Conservation (phyloP, 2,797 vertebrate species). For the Scleropages formosus region DNA sequence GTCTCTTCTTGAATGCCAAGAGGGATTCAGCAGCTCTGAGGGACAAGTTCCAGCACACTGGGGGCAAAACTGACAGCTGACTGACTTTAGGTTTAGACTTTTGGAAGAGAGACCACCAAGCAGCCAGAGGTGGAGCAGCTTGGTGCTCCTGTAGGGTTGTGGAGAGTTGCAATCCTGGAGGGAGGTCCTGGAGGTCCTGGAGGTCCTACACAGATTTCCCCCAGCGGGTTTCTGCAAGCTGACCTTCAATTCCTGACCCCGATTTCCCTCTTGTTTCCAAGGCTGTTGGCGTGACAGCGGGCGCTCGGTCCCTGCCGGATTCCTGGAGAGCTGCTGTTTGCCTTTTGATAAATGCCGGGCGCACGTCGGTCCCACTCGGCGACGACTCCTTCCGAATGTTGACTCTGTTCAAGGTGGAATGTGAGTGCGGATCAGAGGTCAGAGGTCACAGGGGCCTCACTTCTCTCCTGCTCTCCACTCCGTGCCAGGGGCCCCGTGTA, state of each 20-base stretch:
- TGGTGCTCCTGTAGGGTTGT: too few species aligned
- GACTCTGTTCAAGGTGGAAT: neutral
- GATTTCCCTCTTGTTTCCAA: constrained; percentile 13
- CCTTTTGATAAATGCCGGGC: neutral
- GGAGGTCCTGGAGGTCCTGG: too few species aligned
- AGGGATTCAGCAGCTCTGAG: too few species aligned
- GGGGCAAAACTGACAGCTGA: too few species aligned
- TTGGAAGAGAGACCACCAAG: too few species aligned
- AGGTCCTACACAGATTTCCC: neutral
- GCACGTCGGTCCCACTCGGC: neutral
- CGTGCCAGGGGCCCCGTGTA: neutral
- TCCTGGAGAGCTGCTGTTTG: constrained; percentile 10
- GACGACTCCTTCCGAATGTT: neutral
- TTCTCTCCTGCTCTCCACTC: neutral
- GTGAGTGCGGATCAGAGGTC: neutral
- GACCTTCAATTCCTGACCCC: constrained; percentile 13
- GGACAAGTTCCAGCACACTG: too few species aligned
- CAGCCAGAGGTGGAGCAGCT: too few species aligned
- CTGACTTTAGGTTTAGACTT: too few species aligned
- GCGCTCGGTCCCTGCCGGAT: constrained; percentile 12
- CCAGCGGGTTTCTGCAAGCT: neutral
- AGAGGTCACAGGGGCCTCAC: neutral
- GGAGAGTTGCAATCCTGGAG: too few species aligned
- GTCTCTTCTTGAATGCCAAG: too few species aligned
- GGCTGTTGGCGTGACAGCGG: neutral